These are phyloP conservation scores for Cybosia mesomella DNA, from an alignment of 2,888 invertebrate genomes.

Conservation along the genomic window DNA sequence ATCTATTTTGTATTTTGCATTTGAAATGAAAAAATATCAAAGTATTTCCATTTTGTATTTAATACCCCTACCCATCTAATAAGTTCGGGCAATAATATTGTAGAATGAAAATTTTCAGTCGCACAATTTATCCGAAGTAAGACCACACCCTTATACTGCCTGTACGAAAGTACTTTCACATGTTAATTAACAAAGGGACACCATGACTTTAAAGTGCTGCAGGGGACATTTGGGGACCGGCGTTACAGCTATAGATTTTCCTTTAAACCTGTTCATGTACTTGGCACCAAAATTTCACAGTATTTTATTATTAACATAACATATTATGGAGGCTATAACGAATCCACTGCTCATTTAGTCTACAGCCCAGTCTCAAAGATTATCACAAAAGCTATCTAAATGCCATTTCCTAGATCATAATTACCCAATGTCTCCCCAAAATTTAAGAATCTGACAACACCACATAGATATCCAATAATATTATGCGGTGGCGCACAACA, in stretches of 20 bases:
- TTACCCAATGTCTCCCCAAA: too few relatives aligned
- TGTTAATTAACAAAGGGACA: constrained; percentile 64
- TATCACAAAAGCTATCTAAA: not conserved
- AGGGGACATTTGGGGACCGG: constrained; percentile 26
- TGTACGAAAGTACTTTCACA: constrained; percentile 34
- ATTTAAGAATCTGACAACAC: too few relatives aligned
- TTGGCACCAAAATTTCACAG: not conserved
- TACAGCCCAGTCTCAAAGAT: not conserved
- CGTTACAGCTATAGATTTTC: constrained; percentile 14
- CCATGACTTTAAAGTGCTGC: constrained; percentile 45
- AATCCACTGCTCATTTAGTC: not conserved
- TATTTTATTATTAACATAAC: not conserved
- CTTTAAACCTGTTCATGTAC: not conserved
- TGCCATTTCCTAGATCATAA: too few relatives aligned
- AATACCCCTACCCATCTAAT: too few relatives aligned
- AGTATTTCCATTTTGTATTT: too few relatives aligned
- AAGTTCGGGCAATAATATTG: not conserved
- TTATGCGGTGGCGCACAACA: too few relatives aligned
- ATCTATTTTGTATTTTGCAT: too few relatives aligned
- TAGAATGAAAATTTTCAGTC: not conserved
- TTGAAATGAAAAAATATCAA: too few relatives aligned
- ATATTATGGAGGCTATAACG: not conserved
- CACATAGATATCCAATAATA: too few relatives aligned
- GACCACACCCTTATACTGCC: not conserved
- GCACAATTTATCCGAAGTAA: not conserved